Evolutionary conservation across 2,113 vertebrate species (phyloP), one percentile per base, ranked within the genome.

Genomic region (Chascanopsetta lugubris): DNA sequence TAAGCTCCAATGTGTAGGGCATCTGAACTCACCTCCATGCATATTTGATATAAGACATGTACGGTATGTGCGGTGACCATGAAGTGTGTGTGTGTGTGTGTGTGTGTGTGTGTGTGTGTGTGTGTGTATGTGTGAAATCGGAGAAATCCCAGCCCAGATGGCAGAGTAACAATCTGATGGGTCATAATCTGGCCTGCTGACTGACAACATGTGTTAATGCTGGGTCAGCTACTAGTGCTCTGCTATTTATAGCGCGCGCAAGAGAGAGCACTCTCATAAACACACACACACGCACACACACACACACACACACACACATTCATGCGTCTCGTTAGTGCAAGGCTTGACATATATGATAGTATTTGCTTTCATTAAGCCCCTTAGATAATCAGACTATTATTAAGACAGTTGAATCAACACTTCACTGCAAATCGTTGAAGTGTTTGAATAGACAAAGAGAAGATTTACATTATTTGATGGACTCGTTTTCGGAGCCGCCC

Each of bases 201-300:
- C 73, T 85, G 88, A 83, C 79, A 74, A 73, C 74, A 73, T 84
- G 82, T 75, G 84, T 79, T 85, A 82, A 78, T 70, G 61, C 49
- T 71, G 59, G 47, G 57, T 62, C 18, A 38, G 53, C 56, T 58
- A 77, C 61, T 72, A 57, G 77, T 77, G 63, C 47, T 67, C 67
- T 74, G 62, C 80, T 90, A 87, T 83, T 83, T 70, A 76, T 70
- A 83, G 74, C 51, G 4, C n/a, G 12, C 45, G 20, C 55, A 67
- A 27, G 66, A 36, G 66, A 36, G 27, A 61, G 21, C 32, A 43
- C 71, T 59, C 40, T 1, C 40, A 51, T 15, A 30, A 45, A 22
- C 17, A 27, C 55, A 43, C 6, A 13, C 15, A n/a, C 4, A 11
- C 36, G 25, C 32, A 43, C 6, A 10, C 32, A 43, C 5, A 32